phyloP scores from a whole-genome alignment of 2,113 vertebrate genomes.

The Trematocara stigmaticum region DNA sequence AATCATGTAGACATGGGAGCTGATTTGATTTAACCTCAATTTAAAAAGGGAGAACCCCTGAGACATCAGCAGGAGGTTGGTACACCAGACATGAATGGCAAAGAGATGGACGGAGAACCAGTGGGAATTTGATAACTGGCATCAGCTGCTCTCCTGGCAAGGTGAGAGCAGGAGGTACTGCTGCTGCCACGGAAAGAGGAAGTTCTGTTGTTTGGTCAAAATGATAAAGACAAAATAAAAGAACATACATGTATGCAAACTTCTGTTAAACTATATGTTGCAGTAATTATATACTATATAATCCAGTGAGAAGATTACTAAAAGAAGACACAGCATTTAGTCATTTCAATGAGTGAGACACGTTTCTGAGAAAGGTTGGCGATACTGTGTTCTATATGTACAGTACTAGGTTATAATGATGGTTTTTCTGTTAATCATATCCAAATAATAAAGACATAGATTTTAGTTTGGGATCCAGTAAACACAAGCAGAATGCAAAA shows the following conservation, averaged over 20 bases:
- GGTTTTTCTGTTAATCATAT: fast-evolving
- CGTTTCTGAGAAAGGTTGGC: neutral
- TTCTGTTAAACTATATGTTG: neutral
- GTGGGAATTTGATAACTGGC: conserved; percentile 35
- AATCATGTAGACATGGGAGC: conserved; percentile 48
- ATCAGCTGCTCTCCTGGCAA: conserved; percentile 28
- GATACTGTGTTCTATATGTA: neutral
- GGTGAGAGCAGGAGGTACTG: neutral
- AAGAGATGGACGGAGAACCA: conserved; percentile 6
- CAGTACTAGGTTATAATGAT: neutral
- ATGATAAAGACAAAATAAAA: neutral
- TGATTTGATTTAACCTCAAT: conserved; percentile 63
- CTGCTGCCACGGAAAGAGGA: neutral
- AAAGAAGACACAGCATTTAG: neutral
- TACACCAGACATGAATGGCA: conserved; percentile 13
- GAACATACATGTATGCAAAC: conserved; percentile 3
- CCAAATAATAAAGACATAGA: neutral
- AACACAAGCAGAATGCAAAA: neutral
- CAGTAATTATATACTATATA: neutral
- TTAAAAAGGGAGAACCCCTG: conserved; percentile 23
- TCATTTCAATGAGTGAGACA: neutral
- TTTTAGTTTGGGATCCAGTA: neutral
- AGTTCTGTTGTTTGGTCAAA: neutral
- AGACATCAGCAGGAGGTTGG: conserved; percentile 15
- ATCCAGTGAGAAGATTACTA: neutral